Evolutionary conservation across 2,888 invertebrate genomes (phyloP).

Genomic region (Nycteola revayana): DNA sequence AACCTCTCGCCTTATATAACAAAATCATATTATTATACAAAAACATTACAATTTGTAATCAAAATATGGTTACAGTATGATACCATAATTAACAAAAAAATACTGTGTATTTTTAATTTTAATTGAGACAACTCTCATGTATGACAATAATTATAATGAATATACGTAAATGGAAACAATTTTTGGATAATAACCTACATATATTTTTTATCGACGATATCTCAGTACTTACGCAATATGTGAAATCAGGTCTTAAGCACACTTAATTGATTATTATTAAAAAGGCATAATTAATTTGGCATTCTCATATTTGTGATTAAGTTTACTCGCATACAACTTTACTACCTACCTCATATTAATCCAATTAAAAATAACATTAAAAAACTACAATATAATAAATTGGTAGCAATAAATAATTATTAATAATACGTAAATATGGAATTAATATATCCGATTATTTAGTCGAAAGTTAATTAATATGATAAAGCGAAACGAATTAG

Average conservation of each 20-base stretch:
- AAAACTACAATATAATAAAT: constrained; percentile 14
- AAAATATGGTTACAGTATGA: no score
- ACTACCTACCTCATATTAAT: no score
- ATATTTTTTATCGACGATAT: constrained; percentile 15
- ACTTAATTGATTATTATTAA: constrained; percentile 23
- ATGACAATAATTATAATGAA: background rate
- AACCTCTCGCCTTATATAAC: no score
- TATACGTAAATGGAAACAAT: background rate
- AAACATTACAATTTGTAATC: no score
- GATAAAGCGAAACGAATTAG: constrained; percentile 66
- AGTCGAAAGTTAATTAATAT: constrained; percentile 62
- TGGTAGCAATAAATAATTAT: constrained; percentile 23
- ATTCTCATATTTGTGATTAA: no score
- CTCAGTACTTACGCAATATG: constrained; percentile 7
- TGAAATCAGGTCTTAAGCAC: constrained; percentile 12
- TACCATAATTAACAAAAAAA: no score
- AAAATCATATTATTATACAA: no score
- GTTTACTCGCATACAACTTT: constrained; percentile 5
- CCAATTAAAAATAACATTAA: no score
- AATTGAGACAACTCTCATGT: no score
- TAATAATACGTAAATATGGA: constrained; percentile 20
- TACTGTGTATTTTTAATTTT: no score
- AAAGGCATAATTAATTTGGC: no score
- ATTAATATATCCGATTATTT: constrained; percentile 33
- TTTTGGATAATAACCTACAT: constrained; percentile 8